Conservation (phyloP, 1,140 invertebrate species). For the Drosophila trapezifrons region DNA sequence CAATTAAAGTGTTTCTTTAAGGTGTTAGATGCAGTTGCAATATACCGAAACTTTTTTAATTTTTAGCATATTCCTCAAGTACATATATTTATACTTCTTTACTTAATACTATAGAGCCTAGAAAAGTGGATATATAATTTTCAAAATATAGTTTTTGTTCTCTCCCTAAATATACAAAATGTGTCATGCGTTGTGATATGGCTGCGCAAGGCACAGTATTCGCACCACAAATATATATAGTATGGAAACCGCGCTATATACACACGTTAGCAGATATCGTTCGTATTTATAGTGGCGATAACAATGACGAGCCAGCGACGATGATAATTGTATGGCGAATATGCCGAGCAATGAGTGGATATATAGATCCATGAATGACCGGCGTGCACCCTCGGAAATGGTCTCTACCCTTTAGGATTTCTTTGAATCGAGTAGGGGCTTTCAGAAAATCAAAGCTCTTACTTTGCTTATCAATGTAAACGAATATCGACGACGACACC, state of each 20-base stretch:
- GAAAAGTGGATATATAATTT: neutral
- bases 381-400: neutral
- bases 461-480: conserved; percentile 6
- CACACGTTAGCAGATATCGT: conserved; percentile 17
- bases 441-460: neutral
- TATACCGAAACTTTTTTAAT: too few species aligned
- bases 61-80: too few species aligned
- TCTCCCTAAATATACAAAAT: neutral
- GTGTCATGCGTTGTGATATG: conserved; percentile 9
- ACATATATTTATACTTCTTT: neutral
- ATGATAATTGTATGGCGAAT: conserved; percentile 21
- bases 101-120: neutral
- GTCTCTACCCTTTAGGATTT: too few species aligned
- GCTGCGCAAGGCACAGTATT: neutral
- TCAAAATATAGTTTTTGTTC: neutral
- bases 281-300: conserved; percentile 28
- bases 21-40: too few species aligned
- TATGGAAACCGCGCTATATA: neutral
- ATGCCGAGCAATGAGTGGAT: conserved; percentile 8
- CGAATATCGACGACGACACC: neutral
- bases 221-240: conserved; percentile 1
- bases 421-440: neutral
- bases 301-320: conserved; percentile 3
- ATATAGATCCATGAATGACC: conserved; percentile 11
- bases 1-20: too few species aligned